Base-by-base conservation (phyloP, 1,140 invertebrate genomes). In the Macrotrachela quadricornifera region DNA sequence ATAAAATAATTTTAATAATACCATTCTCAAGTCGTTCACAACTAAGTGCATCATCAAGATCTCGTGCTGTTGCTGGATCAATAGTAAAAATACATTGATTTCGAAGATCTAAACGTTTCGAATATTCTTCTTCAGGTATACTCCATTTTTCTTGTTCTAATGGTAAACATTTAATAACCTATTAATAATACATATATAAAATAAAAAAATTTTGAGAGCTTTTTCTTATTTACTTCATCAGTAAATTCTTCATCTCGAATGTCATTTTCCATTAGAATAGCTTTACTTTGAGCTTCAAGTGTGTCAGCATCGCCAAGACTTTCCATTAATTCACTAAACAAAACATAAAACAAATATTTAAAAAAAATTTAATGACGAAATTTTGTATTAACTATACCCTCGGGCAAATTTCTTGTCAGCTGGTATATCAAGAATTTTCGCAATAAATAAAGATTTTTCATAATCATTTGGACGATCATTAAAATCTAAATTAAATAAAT, bases 221-320 rank as follows among this genome's bases (percentile, higher is more conserved):
- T n/a, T n/a, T n/a, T n/a, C n/a, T n/a, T n/a, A 52, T 42, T 50
- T 49, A 69, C 67, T 57, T 77, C 65, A 1, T 75, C 61, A 16
- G 73, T 65, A 69, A 78, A 83, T 36, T 82, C 80, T 41, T 67
- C 70, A 39, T 74, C 63, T 69, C 83, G 77, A 49, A 92, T 73
- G 61, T 77, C 74, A 67, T 81, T 78, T 64, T 84, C 78, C 11
- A 79, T 67, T 44, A 92, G 70, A 62, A 91, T 79, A 11, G 81
- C 80, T 62, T 75, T 74, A 6, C 79, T 80, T 71, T 88, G 83
- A 43, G 76, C 72, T 43, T 78, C 74, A 58, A 91, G 72, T 58
- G 85, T 76, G 10, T 79, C 80, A 43, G 73, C 72, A 54, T 76
- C 68, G 0, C 86, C 86, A 46, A 91, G 68, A 50, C 74, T 74